These are phyloP conservation scores for Lamproptera curius DNA, from an alignment of 2,888 invertebrate species.

Conservation along the genomic window DNA sequence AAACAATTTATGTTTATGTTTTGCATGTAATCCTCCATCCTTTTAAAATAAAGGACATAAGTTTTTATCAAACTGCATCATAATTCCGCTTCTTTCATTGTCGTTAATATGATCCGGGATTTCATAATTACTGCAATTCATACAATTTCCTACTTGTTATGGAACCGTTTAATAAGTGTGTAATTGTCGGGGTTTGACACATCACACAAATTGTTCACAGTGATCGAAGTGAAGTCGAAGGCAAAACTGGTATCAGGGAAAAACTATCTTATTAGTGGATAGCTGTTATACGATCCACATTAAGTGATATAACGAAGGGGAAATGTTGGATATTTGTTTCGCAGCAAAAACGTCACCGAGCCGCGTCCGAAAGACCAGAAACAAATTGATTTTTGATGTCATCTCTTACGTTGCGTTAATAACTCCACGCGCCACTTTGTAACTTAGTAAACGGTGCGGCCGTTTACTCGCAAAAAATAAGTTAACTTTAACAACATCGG, in stretches of 20 bases:
- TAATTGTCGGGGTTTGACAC: not conserved
- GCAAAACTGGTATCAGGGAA: too few relatives aligned
- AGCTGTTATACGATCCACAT: too few relatives aligned
- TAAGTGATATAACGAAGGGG: not conserved
- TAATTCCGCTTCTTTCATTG: conserved; percentile 59
- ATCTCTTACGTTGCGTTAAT: conserved; percentile 45
- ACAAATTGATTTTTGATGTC: conserved; percentile 71
- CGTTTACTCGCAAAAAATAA: conserved; percentile 44
- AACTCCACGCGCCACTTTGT: conserved; percentile 41
- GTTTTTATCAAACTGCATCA: conserved; percentile 64
- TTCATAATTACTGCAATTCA: conserved; percentile 61
- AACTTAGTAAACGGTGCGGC: too few relatives aligned
- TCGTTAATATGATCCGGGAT: conserved; percentile 63
- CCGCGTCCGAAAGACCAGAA: conserved; percentile 40
- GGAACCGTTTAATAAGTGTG: conserved; percentile 14
- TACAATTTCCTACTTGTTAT: conserved; percentile 44
- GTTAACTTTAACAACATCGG: conserved; percentile 38
- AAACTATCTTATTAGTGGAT: too few relatives aligned
- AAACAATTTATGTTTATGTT: conserved; percentile 48
- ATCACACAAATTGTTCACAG: too few relatives aligned
- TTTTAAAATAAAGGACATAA: conserved; percentile 65
- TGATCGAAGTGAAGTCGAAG: too few relatives aligned
- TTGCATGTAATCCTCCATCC: conserved; percentile 61
- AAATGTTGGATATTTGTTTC: conserved; percentile 37
- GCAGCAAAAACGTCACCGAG: conserved; percentile 37